These are phyloP conservation scores for Pseudochaenichthys georgianus DNA, from an alignment of 2,797 vertebrate genomes.

Conservation along the genomic window DNA sequence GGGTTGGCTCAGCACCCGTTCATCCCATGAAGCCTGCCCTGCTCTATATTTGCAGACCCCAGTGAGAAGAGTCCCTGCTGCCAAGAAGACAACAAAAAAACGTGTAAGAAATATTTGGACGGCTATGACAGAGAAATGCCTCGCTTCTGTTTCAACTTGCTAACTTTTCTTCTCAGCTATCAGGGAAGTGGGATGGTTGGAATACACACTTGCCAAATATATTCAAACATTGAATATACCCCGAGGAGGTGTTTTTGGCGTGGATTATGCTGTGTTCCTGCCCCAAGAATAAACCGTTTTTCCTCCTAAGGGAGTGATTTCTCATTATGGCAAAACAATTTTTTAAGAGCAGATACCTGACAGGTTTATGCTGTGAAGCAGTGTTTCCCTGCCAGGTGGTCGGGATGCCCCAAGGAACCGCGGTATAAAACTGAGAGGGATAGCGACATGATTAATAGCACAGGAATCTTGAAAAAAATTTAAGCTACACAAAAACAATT, in stretches of 20 bases:
- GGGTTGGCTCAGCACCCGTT: constrained; percentile 6
- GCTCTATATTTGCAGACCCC: constrained; percentile 41
- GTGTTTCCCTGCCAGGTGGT: constrained; percentile 7
- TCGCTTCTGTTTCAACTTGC: constrained; percentile 13
- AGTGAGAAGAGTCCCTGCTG: constrained; percentile 6
- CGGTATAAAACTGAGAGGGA: background rate
- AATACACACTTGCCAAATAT: constrained; percentile 36
- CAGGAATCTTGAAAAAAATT: background rate
- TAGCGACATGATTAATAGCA: constrained; percentile 16
- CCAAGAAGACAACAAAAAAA: constrained; percentile 33
- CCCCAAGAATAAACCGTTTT: constrained; percentile 37
- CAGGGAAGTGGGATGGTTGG: constrained; percentile 21
- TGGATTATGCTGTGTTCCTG: constrained; percentile 24
- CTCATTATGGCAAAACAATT: constrained; percentile 12
- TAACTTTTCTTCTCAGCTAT: constrained; percentile 23
- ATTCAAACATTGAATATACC: constrained; percentile 45
- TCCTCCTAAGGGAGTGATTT: constrained; percentile 10
- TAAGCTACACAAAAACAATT: background rate
- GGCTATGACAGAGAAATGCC: constrained; percentile 28
- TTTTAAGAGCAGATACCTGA: constrained; percentile 29
- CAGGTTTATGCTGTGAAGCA: constrained; percentile 14
- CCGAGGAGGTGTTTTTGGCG: constrained; percentile 36
- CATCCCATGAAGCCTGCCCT: constrained; percentile 28
- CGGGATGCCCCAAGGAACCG: background rate
- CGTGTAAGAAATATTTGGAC: constrained; percentile 38